Evolutionary conservation across 2,888 invertebrate species (phyloP).

Genomic region (Acleris holmiana): DNA sequence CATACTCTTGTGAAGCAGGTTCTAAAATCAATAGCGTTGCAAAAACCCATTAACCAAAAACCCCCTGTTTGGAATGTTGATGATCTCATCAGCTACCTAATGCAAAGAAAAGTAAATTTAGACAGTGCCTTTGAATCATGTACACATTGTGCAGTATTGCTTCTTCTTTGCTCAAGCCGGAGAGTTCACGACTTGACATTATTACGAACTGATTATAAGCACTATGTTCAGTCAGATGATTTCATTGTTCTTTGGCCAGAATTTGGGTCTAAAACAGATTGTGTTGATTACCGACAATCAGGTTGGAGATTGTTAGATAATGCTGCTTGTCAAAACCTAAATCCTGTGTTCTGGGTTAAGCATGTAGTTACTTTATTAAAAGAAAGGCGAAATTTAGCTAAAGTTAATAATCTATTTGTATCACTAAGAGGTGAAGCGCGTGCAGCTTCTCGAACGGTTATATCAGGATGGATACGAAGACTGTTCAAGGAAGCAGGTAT

Average conservation of each 20-base stretch:
- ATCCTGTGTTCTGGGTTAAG: no score
- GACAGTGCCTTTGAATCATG: conserved; percentile 14
- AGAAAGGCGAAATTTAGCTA: background rate
- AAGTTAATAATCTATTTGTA: background rate
- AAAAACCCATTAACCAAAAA: conserved; percentile 20
- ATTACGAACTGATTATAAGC: conserved; percentile 5
- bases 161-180: conserved; percentile 34
- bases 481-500: conserved; percentile 9
- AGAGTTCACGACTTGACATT: conserved; percentile 37
- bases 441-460: conserved; percentile 10
- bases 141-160: conserved; percentile 20
- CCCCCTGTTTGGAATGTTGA: conserved; percentile 37
- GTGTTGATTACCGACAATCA: conserved; percentile 13
- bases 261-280: conserved; percentile 27
- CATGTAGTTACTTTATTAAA: no score
- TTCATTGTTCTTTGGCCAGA: conserved; percentile 18
- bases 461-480: conserved; percentile 11
- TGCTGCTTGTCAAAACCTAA: background rate
- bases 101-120: background rate
- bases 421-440: background rate
- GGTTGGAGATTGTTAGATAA: conserved; percentile 11
- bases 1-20: conserved; percentile 37
- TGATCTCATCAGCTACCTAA: conserved; percentile 6
- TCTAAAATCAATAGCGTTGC: conserved; percentile 37
- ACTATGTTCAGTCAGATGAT: conserved; percentile 3